A percentile compares a stretch with the other conserved stretches of the same genome.
Evolutionary conservation across 2,113 vertebrate genomes (phyloP).

Genomic region (Ceyx margarethae): DNA sequence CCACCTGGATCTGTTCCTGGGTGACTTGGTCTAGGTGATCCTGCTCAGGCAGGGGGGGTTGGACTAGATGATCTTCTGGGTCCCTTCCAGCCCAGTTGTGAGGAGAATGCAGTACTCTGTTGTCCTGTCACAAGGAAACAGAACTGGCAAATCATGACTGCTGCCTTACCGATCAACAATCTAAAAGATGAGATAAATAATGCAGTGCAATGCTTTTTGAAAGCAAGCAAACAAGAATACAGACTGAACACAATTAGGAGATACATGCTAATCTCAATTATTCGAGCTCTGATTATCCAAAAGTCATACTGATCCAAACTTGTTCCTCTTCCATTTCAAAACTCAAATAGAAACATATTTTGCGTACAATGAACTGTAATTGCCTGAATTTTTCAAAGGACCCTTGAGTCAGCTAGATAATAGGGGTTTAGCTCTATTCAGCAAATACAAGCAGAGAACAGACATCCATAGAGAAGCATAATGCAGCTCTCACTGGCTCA

Average conservation of each 20-base stretch:
- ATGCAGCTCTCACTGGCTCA: neutral
- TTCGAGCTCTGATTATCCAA: neutral
- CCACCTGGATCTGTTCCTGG: too few relatives aligned
- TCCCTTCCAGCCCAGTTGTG: neutral
- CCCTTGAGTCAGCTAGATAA: neutral
- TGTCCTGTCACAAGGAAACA: neutral
- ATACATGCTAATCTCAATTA: neutral
- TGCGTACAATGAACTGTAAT: neutral
- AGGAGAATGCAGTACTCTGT: neutral
- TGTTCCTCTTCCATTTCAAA: neutral
- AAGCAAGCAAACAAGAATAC: neutral
- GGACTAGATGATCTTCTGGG: too few relatives aligned
- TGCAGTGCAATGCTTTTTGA: neutral
- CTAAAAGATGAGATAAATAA: neutral
- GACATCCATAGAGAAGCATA: neutral
- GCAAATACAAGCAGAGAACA: conserved; percentile 3
- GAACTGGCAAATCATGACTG: neutral
- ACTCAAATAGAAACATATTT: conserved; percentile 1
- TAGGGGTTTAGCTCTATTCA: neutral
- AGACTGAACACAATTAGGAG: neutral
- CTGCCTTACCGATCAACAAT: neutral
- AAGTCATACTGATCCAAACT: neutral
- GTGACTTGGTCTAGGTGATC: too few relatives aligned
- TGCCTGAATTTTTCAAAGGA: conserved; percentile 19
- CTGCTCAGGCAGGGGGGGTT: too few relatives aligned